Percentiles rank a stretch among this genome's conserved stretches.
Conservation (phyloP, 2,888 invertebrate genomes). For the Rotaria socialis region DNA sequence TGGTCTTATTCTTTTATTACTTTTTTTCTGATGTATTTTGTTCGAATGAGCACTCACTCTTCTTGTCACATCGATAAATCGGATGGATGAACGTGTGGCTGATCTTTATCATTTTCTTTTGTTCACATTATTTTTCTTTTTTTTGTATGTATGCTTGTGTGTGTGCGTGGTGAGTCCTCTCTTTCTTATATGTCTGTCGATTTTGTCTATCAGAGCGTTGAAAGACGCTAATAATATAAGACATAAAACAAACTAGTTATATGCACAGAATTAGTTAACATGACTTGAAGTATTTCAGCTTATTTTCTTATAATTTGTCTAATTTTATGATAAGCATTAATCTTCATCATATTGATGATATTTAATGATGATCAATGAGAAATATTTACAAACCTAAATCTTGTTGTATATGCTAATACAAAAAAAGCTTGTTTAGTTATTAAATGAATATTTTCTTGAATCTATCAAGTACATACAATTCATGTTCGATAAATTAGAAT, state of each 20-base stretch:
- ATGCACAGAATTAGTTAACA: not conserved
- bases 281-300: too few species aligned
- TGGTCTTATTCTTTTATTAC: conserved; percentile 11
- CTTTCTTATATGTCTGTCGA: not conserved
- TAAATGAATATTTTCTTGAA: too few species aligned
- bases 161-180: conserved; percentile 1
- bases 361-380: too few species aligned
- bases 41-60: not conserved
- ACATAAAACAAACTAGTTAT: not conserved
- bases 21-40: conserved; percentile 7
- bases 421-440: too few species aligned
- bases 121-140: conserved; percentile 8
- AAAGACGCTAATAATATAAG: not conserved
- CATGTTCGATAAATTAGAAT: too few species aligned
- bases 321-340: too few species aligned
- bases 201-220: conserved; percentile 8
- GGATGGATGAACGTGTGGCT: conserved; percentile 10
- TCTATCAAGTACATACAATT: too few species aligned
- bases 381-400: too few species aligned
- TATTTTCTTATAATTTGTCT: too few species aligned
- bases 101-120: not conserved
- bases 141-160: conserved; percentile 21
- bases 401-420: too few species aligned
- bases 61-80: conserved; percentile 25
- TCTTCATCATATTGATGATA: too few species aligned